Base-by-base conservation (phyloP, 2,888 invertebrate species). In the Geophilus truncorum region DNA sequence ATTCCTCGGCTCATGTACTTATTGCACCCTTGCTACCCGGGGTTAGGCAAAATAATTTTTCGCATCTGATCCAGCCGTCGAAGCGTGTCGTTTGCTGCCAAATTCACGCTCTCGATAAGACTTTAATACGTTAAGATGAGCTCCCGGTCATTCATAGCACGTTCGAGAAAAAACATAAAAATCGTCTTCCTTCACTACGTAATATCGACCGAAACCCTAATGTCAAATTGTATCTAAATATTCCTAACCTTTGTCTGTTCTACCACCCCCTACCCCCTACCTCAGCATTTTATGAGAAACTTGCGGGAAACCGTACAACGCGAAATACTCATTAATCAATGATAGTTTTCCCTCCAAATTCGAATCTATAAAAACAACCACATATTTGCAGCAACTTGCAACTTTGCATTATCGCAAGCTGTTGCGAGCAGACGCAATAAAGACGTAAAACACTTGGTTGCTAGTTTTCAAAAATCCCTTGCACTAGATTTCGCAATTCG, bases 41-140 rank as follows among this genome's bases (percentile, higher is more conserved):
- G 62, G 62, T 62, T 62, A 62, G 62, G 62, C 28, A 62, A 62
- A 62, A 62, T 62, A 62, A 62, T 62, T 62, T 62, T 28, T 62
- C 62, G 62, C 62, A 62, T 62, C 62, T 23, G 23, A 25, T 62
- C 62, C n/a, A 45, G n/a, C 45, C 45, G 45, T 62, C 62, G 62
- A 15, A 23, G 23, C 62, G 62, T 62, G 25, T 62, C 62, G 62
- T 62, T 62, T 62, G 62, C 62, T 62, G 62, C 25, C 62, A 25
- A 62, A 62, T 62, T 62, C 62, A 62, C 62, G 62, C 23, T 62
- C 25, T 25, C 62, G 62, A 62, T 62, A 62, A 62, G 62, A 62
- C 62, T 62, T 62, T 62, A 62, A 62, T 62, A 62, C 62, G 62
- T 23, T 62, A 25, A 23, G 28, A 62, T 62, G 62, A 62, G 62